phyloP scores from a whole-genome alignment of 1,140 invertebrate species.

The Phymorhynchus buccinoides region DNA sequence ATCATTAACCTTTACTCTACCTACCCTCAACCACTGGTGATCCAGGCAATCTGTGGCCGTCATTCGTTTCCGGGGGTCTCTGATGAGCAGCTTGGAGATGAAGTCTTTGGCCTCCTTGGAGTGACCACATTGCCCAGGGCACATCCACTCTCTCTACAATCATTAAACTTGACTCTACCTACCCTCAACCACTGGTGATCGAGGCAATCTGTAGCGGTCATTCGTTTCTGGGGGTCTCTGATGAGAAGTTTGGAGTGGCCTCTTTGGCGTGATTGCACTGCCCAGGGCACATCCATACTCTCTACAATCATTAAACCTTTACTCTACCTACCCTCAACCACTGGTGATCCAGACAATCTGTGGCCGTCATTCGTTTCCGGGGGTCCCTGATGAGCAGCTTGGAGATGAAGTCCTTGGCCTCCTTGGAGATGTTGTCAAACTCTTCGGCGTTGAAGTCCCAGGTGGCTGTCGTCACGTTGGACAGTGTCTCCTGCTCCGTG shows the following conservation, averaged over 20 bases:
- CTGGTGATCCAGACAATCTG: slow-evolving; percentile 71
- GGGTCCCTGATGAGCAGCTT: slow-evolving; percentile 84
- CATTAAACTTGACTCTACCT: neutral
- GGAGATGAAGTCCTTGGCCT: slow-evolving; percentile 92
- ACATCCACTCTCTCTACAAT: neutral
- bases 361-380: slow-evolving; percentile 77
- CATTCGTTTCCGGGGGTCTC: slow-evolving; percentile 81
- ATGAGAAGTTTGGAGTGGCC: slow-evolving; percentile 85
- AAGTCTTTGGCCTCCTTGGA: slow-evolving; percentile 91
- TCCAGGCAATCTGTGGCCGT: slow-evolving; percentile 70
- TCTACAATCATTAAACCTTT: neutral
- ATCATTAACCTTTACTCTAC: neutral
- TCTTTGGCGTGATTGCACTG: too few relatives aligned
- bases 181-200: too few relatives aligned
- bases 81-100: slow-evolving; percentile 85
- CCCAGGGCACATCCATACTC: too few relatives aligned
- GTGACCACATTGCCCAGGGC: too few relatives aligned
- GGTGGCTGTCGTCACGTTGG: slow-evolving; percentile 83
- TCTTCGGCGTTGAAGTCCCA: slow-evolving; percentile 94
- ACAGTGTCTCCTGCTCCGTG: slow-evolving; percentile 90
- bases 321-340: slow-evolving; percentile 69
- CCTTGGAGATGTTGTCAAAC: slow-evolving; percentile 87
- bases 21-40: slow-evolving; percentile 73
- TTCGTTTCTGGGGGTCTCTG: slow-evolving; percentile 81
- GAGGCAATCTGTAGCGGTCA: slow-evolving; percentile 45